phyloP scores from a whole-genome alignment of 1,140 invertebrate genomes.

The Mycetomoellerius zeteki region DNA sequence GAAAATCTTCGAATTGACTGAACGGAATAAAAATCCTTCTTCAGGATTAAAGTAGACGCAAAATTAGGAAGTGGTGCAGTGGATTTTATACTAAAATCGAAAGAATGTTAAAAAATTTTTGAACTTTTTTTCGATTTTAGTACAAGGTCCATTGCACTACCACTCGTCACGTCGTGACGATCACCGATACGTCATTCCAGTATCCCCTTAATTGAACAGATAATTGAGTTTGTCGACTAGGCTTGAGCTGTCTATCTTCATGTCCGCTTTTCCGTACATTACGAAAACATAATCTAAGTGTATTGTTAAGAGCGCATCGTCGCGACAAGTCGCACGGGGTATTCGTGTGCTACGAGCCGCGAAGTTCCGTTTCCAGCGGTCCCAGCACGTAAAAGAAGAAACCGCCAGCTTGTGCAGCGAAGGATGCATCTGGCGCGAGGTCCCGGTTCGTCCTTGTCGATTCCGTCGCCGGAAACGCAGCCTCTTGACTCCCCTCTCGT shows the following conservation, averaged over 20 bases:
- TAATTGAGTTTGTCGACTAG: constrained; percentile 29
- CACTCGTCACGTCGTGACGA: too few species aligned
- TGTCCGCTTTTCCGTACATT: constrained; percentile 68
- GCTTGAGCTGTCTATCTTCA: constrained; percentile 46
- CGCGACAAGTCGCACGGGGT: constrained; percentile 74
- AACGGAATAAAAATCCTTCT: too few species aligned
- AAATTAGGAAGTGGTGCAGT: too few species aligned
- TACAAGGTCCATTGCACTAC: too few species aligned
- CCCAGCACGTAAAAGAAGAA: constrained; percentile 71
- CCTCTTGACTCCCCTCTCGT: constrained; percentile 71
- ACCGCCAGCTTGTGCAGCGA: constrained; percentile 83
- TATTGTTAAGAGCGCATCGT: constrained; percentile 73
- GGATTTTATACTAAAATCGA: too few species aligned
- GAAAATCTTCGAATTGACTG: too few species aligned
- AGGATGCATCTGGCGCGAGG: constrained; percentile 86
- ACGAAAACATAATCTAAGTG: constrained; percentile 66
- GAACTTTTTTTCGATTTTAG: too few species aligned
- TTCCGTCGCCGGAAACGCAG: constrained; percentile 82
- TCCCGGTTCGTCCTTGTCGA: constrained; percentile 83
- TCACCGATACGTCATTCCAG: too few species aligned
- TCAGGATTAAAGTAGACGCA: too few species aligned
- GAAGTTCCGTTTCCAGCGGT: constrained; percentile 76
- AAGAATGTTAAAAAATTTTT: too few species aligned
- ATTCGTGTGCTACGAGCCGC: constrained; percentile 70
- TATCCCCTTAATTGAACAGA: constrained; percentile 29